Base-by-base conservation (phyloP, 2,797 vertebrate genomes). In the Synaphobranchus kaupii region DNA sequence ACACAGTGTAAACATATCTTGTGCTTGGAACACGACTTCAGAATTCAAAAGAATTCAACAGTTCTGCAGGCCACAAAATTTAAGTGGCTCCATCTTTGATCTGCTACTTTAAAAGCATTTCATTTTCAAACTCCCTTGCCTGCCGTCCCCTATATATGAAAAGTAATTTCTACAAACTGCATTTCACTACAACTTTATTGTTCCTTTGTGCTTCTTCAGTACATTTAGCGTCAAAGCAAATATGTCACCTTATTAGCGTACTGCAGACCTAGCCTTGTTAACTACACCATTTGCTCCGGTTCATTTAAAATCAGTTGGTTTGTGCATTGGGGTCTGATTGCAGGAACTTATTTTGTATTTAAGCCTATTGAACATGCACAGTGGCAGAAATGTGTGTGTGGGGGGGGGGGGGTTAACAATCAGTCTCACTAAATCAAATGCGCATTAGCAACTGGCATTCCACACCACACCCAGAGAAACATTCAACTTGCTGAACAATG, bases 251-350 rank as follows among this genome's bases (percentile, higher is more conserved):
- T 60, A 84, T 58, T 82, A 82, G 52, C n/a, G 12, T 13, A 84
- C 54, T 17, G 82, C n/a, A 4, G 48, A 58, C 13, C 60, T 34
- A 22, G 17, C 83, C 83, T 15, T 82, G 56, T 34, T 84, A 31
- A 25, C 54, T 31, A 12, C 39, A 3, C 54, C 48, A 12, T 60
- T 56, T 60, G 58, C 34, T 31, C 50, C 50, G 68, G 83, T 87
- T 87, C 81, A 71, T 83, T 87, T 84, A 17, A 56, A 84, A 84
- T 84, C 52, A 52, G 81, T 52, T 82, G 80, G 1, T 83, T 83
- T 83, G 73, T 83, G 73, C 73, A 52, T 54, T 5, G 50, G 60
- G 34, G 80, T 86, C 80, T 68, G 78, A 83, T 56, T 84, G 44
- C 52, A 22, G 52, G 3, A 60, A 84, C 54, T 50, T 60, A 56